Base-by-base conservation (phyloP, 2,888 invertebrate genomes). In the Pterostichus madidus region DNA sequence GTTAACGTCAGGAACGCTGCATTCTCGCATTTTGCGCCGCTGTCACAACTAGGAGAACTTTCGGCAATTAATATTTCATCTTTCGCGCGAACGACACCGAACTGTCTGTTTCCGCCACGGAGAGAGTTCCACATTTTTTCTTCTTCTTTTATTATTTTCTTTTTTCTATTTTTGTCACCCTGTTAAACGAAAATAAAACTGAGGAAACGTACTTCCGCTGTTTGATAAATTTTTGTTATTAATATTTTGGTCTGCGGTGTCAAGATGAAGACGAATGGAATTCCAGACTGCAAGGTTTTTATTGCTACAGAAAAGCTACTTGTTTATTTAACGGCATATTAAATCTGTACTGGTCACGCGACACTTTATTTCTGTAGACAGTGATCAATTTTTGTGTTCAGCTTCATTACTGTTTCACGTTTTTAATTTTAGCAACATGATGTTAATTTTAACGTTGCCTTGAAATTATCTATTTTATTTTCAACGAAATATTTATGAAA, bases 31-130 rank as follows among this genome's bases (percentile, higher is more conserved):
- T 71, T 39, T 44, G 44, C 11, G 44, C n/a, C 13, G 44, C 44
- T 75, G 75, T 52, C 75, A 71, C 24, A 35, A 44, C 2, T 49
- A 44, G n/a, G 32, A 75, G 5, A 71, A 71, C 44, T 71, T 71
- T 79, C 32, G 49, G 64, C 49, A 68, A 80, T 80, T 80, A 80
- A 80, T 80, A 80, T 80, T 80, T 80, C 68, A 80, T 80, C 52
- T 15, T 49, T 68, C 64, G 61, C 79, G 44, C 35, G 31, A 61
- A 80, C 80, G 46, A 32, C 46, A 15, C 78, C 17, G 78, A 46
- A 56, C 35, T 44, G 32, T 32, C 53, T 78, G 80, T 80, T 71
- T 71, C 44, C n/a, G 76, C 8, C 39, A 39, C 39, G 6, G 39
- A 7, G 56, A 53, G 15, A 76, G 5, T 76, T 53, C 76, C 8